These are phyloP conservation scores for Gnathochromis pfefferi DNA, from an alignment of 2,113 vertebrate genomes.

Conservation along the genomic window DNA sequence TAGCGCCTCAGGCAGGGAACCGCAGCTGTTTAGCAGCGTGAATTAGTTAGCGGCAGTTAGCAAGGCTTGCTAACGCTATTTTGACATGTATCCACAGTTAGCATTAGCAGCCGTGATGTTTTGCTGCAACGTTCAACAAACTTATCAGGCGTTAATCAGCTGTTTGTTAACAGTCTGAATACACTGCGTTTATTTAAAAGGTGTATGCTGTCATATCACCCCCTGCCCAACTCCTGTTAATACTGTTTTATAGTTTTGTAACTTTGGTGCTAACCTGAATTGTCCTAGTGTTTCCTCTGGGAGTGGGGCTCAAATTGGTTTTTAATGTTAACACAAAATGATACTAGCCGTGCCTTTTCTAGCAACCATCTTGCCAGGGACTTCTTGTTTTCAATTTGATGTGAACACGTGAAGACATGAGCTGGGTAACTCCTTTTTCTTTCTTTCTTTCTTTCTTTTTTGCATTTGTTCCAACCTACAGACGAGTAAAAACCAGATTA, in stretches of 20 bases:
- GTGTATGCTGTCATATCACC: neutral
- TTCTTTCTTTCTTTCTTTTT: neutral
- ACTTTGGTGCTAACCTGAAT: slow-evolving; percentile 7
- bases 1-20: neutral
- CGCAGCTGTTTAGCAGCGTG: neutral
- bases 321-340: neutral
- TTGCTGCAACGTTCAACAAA: neutral
- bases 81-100: slow-evolving; percentile 34
- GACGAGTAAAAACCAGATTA: slow-evolving; percentile 99
- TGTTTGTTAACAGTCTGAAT: neutral
- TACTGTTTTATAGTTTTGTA: neutral
- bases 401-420: neutral
- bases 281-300: neutral
- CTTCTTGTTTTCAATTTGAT: neutral
- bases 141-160: neutral
- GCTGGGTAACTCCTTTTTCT: neutral
- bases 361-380: neutral
- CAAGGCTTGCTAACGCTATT: neutral
- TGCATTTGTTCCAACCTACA: slow-evolving; percentile 67
- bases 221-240: neutral
- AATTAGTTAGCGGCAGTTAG: neutral
- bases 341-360: neutral
- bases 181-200: neutral
- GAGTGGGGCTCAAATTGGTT: neutral
- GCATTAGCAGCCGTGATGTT: slow-evolving; percentile 28